Base-by-base conservation (phyloP, 2,888 invertebrate species). In the Chloroclystis v-ata region DNA sequence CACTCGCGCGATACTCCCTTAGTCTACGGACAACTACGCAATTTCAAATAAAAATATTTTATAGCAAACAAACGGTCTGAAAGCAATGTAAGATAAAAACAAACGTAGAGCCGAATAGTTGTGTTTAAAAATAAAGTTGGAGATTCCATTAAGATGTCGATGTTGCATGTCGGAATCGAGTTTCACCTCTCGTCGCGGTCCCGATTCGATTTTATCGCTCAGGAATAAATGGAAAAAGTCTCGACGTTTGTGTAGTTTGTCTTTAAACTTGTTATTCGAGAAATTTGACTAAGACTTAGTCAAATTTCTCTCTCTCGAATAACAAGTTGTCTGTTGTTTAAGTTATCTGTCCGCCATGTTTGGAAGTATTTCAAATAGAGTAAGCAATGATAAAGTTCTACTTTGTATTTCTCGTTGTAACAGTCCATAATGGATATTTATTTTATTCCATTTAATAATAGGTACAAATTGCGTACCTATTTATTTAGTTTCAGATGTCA, bases 1-100 rank as follows among this genome's bases (percentile, higher is more conserved):
- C 32, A 16, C 32, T 33, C 14, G 5, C 2, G 32, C 32, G 10
- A 33, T 10, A 33, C 32, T 14, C 14, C 30, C 30, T n/a, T 33
- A 16, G 14, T 14, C 20, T 20, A 20, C 20, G 11, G 35, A 20
- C 20, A 35, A 35, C 20, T 20, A 10, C 14, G 28, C 38, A 30
- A 47, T 49, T 37, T 42, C n/a, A 35, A 28, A 29, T 48, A 44
- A 24, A 45, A 52, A 48, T 49, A 52, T 42, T 46, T 52, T 49
- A 52, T 47, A 24, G 43, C 44, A 8, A 39, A 33, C 28, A 37
- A 43, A 56, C 41, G 20, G 38, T 28, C 14, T 29, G 29, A 14
- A 38, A 37, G 12, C 32, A 29, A 52, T 50, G 20, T 39, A 20
- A 20, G 35, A 35, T 35, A 35, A 35, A 35, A 46, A 55, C 45